A percentile compares a stretch with the other conserved stretches of the same genome.
These are phyloP conservation scores for Nymphicus hollandicus DNA, from an alignment of 2,113 vertebrate genomes.

Conservation along the genomic window DNA sequence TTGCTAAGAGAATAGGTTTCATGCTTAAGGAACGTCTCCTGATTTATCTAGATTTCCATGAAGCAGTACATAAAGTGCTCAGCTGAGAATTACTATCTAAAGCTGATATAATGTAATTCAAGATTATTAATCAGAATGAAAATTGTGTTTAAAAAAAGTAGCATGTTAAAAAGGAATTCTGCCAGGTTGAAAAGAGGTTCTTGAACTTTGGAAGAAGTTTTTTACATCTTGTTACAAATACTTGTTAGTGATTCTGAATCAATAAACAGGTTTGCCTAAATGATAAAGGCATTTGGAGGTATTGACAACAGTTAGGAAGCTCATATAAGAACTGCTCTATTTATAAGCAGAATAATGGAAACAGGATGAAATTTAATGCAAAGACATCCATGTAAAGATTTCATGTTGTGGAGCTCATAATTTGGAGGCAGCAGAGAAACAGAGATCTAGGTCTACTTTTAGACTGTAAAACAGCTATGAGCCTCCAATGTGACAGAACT, in stretches of 20 bases:
- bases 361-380: background rate
- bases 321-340: background rate
- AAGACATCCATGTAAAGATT: background rate
- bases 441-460: background rate
- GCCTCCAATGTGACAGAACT: background rate
- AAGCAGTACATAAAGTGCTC: background rate
- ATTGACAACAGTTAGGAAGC: background rate
- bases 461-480: background rate
- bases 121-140: background rate
- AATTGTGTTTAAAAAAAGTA: background rate
- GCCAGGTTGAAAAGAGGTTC: background rate
- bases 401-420: background rate
- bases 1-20: background rate
- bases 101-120: background rate
- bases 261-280: background rate
- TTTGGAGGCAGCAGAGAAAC: background rate
- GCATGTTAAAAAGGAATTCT: background rate
- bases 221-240: background rate
- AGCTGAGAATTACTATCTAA: background rate
- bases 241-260: background rate
- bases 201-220: background rate
- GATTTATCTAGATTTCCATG: background rate
- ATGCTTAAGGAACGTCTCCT: background rate
- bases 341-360: background rate
- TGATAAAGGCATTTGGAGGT: fast-evolving